These are phyloP conservation scores for Galendromus occidentalis DNA, from an alignment of 1,140 invertebrate species.

Conservation along the genomic window DNA sequence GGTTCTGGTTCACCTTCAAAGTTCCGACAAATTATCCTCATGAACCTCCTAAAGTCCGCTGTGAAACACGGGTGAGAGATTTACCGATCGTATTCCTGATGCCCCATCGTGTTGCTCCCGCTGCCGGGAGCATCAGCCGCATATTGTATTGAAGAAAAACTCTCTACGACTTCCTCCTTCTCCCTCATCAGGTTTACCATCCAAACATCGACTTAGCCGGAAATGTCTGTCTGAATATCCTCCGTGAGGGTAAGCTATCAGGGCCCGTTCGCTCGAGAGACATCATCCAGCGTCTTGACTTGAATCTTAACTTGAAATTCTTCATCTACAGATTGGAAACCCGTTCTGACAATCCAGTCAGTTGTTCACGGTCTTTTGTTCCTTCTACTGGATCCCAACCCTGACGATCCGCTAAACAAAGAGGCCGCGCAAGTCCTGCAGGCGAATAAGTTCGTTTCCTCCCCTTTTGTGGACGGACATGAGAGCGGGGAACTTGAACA, in stretches of 20 bases:
- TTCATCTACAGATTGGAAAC: constrained; percentile 74
- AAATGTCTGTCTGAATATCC: constrained; percentile 81
- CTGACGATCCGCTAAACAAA: constrained; percentile 94
- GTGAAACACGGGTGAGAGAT: constrained; percentile 35
- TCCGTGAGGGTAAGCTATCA: constrained; percentile 28
- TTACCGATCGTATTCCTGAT: constrained; percentile 10
- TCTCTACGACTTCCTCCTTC: background rate
- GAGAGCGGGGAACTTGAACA: background rate
- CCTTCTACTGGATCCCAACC: constrained; percentile 68
- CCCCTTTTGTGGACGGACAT: too few species aligned
- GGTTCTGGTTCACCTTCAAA: constrained; percentile 92
- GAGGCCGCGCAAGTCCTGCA: constrained; percentile 95
- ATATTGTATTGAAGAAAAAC: background rate
- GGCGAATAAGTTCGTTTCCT: constrained; percentile 39
- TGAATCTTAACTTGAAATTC: constrained; percentile 1
- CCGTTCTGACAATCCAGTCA: constrained; percentile 89
- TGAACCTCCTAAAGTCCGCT: constrained; percentile 85
- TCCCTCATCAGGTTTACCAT: constrained; percentile 53
- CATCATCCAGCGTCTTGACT: constrained; percentile 8
- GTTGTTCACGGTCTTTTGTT: constrained; percentile 63
- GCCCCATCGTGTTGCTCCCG: too few species aligned
- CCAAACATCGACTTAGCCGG: constrained; percentile 87
- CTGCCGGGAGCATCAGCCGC: background rate
- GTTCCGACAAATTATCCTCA: constrained; percentile 91
- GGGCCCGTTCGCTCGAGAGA: too few species aligned